Conservation (phyloP, 2,888 invertebrate species). For the Chymomyza procnemis region DNA sequence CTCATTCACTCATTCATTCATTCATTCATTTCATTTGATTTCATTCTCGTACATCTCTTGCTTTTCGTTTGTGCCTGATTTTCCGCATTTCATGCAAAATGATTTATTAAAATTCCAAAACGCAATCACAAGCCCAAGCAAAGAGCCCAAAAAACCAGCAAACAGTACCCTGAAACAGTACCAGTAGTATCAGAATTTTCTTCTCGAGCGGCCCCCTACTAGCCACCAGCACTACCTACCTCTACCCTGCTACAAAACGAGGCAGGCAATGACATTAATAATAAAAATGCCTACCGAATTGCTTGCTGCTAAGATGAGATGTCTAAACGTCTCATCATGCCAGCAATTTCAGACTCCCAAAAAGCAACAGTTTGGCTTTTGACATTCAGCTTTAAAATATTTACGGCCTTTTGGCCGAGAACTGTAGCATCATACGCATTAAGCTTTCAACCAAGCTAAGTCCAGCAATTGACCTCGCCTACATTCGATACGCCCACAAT, state of each 20-base stretch:
- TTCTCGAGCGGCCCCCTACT: too few species aligned
- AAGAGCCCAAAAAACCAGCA: constrained; percentile 6
- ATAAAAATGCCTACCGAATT: constrained; percentile 25
- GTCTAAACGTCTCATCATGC: background rate
- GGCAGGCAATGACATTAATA: constrained; percentile 40
- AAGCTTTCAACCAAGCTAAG: constrained; percentile 4
- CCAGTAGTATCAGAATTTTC: background rate
- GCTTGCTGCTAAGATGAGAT: background rate
- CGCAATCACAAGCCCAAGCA: constrained; percentile 29
- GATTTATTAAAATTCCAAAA: constrained; percentile 70
- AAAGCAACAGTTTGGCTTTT: constrained; percentile 57
- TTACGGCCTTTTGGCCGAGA: constrained; percentile 15
- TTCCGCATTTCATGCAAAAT: constrained; percentile 62
- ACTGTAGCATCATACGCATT: constrained; percentile 30
- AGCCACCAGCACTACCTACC: too few species aligned
- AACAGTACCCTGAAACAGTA: background rate
- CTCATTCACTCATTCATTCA: constrained; percentile 41
- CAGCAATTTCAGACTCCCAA: background rate
- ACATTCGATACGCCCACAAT: constrained; percentile 42
- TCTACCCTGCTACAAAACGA: background rate
- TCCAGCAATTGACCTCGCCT: constrained; percentile 42
- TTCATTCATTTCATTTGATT: constrained; percentile 66
- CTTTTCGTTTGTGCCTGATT: constrained; percentile 13
- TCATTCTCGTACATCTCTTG: constrained; percentile 18
- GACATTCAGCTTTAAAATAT: constrained; percentile 36